Conservation (phyloP, 2,888 invertebrate genomes). For the Prosopocoilus inquinatus region DNA sequence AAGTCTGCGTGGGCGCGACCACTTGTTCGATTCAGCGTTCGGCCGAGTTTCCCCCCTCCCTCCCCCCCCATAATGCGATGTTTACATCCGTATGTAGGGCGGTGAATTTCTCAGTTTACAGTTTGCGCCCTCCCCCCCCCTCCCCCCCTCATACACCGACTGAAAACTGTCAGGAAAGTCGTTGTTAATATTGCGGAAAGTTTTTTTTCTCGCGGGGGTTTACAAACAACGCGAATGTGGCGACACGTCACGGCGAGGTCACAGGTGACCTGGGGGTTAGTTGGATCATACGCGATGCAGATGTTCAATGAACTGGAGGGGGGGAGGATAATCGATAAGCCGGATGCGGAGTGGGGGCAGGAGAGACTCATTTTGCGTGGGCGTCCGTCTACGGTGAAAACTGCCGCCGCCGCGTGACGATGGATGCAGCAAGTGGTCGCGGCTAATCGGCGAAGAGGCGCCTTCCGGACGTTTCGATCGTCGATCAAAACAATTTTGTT, state of each 20-base stretch:
- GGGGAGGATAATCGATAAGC: slow-evolving; percentile 19
- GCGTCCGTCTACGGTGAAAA: slow-evolving; percentile 42
- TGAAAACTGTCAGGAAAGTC: too few relatives aligned
- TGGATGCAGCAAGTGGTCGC: slow-evolving; percentile 36
- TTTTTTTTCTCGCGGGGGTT: too few relatives aligned
- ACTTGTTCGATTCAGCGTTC: slow-evolving; percentile 29
- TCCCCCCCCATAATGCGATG: too few relatives aligned
- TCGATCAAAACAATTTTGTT: too few relatives aligned
- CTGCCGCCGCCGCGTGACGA: slow-evolving; percentile 33
- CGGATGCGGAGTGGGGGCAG: slow-evolving; percentile 33
- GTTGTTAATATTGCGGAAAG: too few relatives aligned
- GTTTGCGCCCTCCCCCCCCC: too few relatives aligned
- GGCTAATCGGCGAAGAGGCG: slow-evolving; percentile 1
- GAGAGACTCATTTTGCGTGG: slow-evolving; percentile 46
- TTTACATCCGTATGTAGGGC: too few relatives aligned
- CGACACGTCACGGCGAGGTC: slow-evolving; percentile 22
- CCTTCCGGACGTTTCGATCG: too few relatives aligned
- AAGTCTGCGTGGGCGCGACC: slow-evolving; percentile 36
- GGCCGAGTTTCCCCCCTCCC: neutral
- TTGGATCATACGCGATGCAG: slow-evolving; percentile 34
- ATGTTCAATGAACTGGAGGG: slow-evolving; percentile 44
- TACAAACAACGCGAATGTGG: neutral
- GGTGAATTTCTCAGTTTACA: too few relatives aligned
- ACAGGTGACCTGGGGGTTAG: slow-evolving; percentile 31
- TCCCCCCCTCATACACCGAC: too few relatives aligned